These are phyloP conservation scores for Platalea minor DNA, from an alignment of 2,797 vertebrate genomes.

Conservation along the genomic window DNA sequence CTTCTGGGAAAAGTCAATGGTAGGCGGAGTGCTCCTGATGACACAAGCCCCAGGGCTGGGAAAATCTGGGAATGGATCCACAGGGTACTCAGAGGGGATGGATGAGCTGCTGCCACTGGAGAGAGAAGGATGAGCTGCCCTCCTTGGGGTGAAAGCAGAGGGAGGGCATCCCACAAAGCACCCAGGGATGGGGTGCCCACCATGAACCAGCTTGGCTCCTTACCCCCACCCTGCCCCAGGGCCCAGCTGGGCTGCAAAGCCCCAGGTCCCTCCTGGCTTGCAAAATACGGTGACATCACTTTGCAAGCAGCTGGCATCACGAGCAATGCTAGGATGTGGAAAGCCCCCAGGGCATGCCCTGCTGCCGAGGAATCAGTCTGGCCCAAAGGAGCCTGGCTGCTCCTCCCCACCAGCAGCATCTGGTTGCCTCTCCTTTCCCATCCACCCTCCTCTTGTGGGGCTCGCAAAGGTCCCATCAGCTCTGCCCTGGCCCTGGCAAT, in stretches of 20 bases:
- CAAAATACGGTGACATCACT: neutral
- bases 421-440: neutral
- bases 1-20: neutral
- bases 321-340: neutral
- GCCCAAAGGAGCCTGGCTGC: fast-evolving
- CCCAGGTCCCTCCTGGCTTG: neutral
- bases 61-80: neutral
- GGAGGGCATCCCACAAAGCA: neutral
- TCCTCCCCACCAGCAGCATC: neutral
- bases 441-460: fast-evolving
- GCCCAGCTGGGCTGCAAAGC: neutral
- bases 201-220: fast-evolving
- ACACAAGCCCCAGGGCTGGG: neutral
- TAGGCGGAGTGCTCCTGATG: neutral
- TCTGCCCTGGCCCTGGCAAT: fast-evolving
- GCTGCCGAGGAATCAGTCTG: fast-evolving
- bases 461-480: neutral
- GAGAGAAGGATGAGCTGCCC: neutral
- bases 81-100: neutral
- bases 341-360: neutral
- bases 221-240: neutral
- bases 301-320: neutral
- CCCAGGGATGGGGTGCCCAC: neutral
- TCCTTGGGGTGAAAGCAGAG: neutral
- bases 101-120: neutral